These are phyloP conservation scores for Thunnus thynnus DNA, from an alignment of 2,113 vertebrate genomes.

Conservation along the genomic window DNA sequence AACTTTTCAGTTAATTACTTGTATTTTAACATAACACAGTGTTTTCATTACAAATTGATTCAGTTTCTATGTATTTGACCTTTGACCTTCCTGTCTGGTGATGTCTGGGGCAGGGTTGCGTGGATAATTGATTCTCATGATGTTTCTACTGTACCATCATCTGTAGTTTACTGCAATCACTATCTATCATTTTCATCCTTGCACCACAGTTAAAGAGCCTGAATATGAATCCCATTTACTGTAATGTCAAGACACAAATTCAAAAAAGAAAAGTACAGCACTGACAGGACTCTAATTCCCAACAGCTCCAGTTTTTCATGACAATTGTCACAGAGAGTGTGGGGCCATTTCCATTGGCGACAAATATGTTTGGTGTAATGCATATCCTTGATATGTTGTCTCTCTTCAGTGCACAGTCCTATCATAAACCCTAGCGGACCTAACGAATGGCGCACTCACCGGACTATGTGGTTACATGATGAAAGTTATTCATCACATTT, in stretches of 20 bases:
- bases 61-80: not conserved
- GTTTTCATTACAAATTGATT: no score
- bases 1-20: no score
- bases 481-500: conserved; percentile 97
- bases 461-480: conserved; percentile 85
- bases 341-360: conserved; percentile 62
- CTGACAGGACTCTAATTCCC: conserved; percentile 54
- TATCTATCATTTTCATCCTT: conserved; percentile 30
- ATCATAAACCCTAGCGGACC: conserved; percentile 69
- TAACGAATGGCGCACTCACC: conserved; percentile 72
- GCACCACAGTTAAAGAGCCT: conserved; percentile 36
- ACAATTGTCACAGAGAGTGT: conserved; percentile 59
- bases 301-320: conserved; percentile 54
- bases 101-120: not conserved
- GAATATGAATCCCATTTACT: conserved; percentile 41
- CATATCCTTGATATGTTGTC: conserved; percentile 67
- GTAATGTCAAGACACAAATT: conserved; percentile 62
- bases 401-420: conserved; percentile 74
- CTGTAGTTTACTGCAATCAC: conserved; percentile 15
- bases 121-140: not conserved
- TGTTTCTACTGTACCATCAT: not conserved
- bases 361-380: conserved; percentile 72
- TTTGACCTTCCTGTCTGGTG: conserved; percentile 10
- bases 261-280: conserved; percentile 38
- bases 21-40: no score